Conservation (phyloP, 2,113 vertebrate genomes). For the Cebidichthys violaceus region DNA sequence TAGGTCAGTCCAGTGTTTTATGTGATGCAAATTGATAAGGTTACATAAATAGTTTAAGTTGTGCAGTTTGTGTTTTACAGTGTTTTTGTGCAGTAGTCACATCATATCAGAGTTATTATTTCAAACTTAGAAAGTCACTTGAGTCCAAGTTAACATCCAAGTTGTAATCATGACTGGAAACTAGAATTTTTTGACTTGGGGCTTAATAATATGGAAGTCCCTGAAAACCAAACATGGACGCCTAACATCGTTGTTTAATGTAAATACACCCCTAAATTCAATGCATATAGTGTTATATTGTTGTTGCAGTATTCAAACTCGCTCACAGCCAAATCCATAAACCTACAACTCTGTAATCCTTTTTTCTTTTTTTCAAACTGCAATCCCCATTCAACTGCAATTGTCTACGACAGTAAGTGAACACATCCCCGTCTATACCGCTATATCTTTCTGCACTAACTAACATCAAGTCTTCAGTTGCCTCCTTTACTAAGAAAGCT, state of each 20-base stretch:
- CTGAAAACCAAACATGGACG: too few species aligned
- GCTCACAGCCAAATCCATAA: too few species aligned
- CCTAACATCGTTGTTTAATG: too few species aligned
- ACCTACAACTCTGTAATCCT: too few species aligned
- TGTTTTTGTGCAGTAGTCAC: not conserved
- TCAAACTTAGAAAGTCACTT: not conserved
- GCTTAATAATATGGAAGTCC: too few species aligned
- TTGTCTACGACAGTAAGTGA: not conserved
- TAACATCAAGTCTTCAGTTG: not conserved
- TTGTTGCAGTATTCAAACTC: too few species aligned
- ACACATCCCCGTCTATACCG: not conserved
- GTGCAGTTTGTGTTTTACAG: too few species aligned
- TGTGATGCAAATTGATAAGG: not conserved
- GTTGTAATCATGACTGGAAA: too few species aligned
- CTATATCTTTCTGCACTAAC: not conserved
- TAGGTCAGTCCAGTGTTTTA: not conserved
- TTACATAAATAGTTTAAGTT: not conserved
- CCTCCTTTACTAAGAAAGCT: not conserved
- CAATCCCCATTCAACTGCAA: not conserved
- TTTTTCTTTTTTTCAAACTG: too few species aligned
- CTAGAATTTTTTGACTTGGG: too few species aligned
- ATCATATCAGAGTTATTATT: not conserved
- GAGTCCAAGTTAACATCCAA: not conserved
- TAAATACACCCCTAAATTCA: not conserved
- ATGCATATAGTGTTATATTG: too few species aligned